A percentile compares a stretch with the other conserved stretches of the same genome.
Conservation (phyloP, 2,888 invertebrate genomes). For the Amiota mariae region DNA sequence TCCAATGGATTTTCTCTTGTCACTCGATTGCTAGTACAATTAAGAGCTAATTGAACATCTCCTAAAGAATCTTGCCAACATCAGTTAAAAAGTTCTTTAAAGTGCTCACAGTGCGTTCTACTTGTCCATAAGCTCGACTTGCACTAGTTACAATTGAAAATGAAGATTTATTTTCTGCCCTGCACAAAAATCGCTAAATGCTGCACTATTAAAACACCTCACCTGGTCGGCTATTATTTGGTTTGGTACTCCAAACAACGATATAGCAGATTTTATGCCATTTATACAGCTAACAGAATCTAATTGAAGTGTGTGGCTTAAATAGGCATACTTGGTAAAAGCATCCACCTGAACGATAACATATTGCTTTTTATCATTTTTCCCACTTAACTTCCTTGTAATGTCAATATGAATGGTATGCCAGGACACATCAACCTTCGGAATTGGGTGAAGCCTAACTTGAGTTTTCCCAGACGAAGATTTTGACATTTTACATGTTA, state of each 20-base stretch:
- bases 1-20: too few relatives aligned
- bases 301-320: conserved; percentile 14
- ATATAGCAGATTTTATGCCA: conserved; percentile 23
- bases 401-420: conserved; percentile 26
- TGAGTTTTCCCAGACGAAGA: not conserved
- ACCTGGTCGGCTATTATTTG: conserved; percentile 38
- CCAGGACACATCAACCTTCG: conserved; percentile 20
- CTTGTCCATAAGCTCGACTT: conserved; percentile 43
- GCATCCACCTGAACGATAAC: too few relatives aligned
- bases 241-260: conserved; percentile 24
- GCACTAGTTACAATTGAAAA: conserved; percentile 39
- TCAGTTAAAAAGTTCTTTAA: conserved; percentile 35
- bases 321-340: conserved; percentile 25
- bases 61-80: conserved; percentile 37
- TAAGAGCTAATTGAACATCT: conserved; percentile 26
- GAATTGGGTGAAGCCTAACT: conserved; percentile 21
- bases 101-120: conserved; percentile 38
- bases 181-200: too few relatives aligned
- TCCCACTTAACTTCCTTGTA: conserved; percentile 18
- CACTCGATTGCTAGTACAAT: conserved; percentile 3
- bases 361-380: conserved; percentile 29
- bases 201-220: conserved; percentile 29
- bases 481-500: conserved; percentile 30
- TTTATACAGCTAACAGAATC: conserved; percentile 32
- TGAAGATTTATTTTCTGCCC: conserved; percentile 40